Conservation (phyloP, 2,888 invertebrate genomes). For the Cerastis rubricosa region DNA sequence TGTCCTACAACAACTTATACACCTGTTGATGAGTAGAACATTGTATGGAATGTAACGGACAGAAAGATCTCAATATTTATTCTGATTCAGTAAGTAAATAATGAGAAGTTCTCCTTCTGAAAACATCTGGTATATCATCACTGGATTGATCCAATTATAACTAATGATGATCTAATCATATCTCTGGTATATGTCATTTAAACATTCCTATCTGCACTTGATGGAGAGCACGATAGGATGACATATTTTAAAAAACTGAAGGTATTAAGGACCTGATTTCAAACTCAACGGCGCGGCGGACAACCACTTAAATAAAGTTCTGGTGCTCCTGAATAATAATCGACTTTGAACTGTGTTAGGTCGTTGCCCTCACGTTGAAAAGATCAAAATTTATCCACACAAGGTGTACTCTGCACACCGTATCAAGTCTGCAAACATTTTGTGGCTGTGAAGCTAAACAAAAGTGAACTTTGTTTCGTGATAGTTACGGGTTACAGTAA, state of each 20-base stretch:
- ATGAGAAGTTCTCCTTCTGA: not conserved
- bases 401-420: constrained; percentile 71
- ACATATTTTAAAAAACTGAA: constrained; percentile 1
- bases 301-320: constrained; percentile 32
- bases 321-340: constrained; percentile 54
- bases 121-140: not conserved
- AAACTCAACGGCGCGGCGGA: constrained; percentile 6
- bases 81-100: constrained; percentile 16
- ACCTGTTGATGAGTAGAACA: constrained; percentile 55
- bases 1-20: constrained; percentile 69
- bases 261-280: not conserved
- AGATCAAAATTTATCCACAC: constrained; percentile 71
- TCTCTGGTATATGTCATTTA: not conserved
- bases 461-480: constrained; percentile 68
- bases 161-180: not conserved
- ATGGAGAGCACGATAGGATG: constrained; percentile 5
- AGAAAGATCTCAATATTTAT: constrained; percentile 10
- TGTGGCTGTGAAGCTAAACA: constrained; percentile 35
- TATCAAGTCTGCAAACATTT: constrained; percentile 58
- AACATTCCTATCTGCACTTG: not conserved
- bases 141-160: not conserved
- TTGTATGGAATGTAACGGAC: constrained; percentile 31
- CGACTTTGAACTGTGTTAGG: constrained; percentile 61
- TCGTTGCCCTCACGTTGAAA: constrained; percentile 70
- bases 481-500: constrained; percentile 62